Conservation (phyloP, 2,113 vertebrate genomes). For the Hyla sarda region DNA sequence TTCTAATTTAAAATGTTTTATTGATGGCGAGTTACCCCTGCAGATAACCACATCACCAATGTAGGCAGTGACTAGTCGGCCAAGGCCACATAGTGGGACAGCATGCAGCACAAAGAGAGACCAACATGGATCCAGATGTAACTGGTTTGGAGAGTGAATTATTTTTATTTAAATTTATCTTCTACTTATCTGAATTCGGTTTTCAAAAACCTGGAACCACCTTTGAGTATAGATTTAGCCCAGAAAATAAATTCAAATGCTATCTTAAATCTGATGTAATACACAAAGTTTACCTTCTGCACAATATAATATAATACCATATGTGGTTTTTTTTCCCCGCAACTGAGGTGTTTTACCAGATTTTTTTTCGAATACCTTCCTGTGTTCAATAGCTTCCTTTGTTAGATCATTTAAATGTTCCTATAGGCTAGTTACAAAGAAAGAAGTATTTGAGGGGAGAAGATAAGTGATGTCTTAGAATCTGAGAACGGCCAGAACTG, state of each 20-base stretch:
- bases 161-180: too few relatives aligned
- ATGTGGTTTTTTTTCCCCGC: background rate
- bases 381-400: background rate
- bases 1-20: too few relatives aligned
- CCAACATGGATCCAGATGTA: too few relatives aligned
- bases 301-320: background rate
- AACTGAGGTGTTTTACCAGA: background rate
- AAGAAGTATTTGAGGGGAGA: conserved; percentile 10
- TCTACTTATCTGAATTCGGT: too few relatives aligned
- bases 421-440: conserved; percentile 31
- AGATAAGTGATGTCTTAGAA: conserved; percentile 34
- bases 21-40: too few relatives aligned
- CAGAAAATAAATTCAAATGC: background rate
- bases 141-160: too few relatives aligned
- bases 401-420: conserved; percentile 17
- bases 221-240: too few relatives aligned
- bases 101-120: too few relatives aligned
- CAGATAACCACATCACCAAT: too few relatives aligned
- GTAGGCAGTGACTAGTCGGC: too few relatives aligned
- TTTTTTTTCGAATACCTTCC: background rate
- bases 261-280: background rate
- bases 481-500: conserved; percentile 12
- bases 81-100: too few relatives aligned
- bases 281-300: background rate
- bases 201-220: too few relatives aligned